A percentile compares a stretch with the other conserved stretches of the same genome.
phyloP scores from a whole-genome alignment of 2,888 invertebrate genomes.

The Phytoseiulus persimilis region DNA sequence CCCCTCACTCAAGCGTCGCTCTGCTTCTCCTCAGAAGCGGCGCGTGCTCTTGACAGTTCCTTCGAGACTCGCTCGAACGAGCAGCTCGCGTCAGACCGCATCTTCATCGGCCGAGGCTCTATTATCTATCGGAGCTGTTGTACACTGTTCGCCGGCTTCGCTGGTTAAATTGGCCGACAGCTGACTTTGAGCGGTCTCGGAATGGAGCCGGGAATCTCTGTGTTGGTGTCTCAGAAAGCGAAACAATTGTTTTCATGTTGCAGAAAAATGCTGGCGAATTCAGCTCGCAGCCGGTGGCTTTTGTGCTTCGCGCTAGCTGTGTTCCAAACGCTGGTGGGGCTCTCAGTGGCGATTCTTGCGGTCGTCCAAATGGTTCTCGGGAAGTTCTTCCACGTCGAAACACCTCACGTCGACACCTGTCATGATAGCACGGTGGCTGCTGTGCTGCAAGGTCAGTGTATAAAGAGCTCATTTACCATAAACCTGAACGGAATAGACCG shows the following conservation, averaged over 20 bases:
- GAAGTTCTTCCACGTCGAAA: neutral
- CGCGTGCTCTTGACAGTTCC: neutral
- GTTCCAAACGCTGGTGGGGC: slow-evolving; percentile 10
- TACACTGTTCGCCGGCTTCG: neutral
- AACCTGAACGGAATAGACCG: too few species aligned
- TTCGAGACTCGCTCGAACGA: neutral
- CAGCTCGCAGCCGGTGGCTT: neutral
- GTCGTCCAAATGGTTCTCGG: neutral
- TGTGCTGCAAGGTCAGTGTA: slow-evolving; percentile 11
- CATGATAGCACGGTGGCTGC: slow-evolving; percentile 22
- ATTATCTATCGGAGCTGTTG: neutral
- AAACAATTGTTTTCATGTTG: neutral
- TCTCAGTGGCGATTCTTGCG: neutral
- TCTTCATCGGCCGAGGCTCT: neutral
- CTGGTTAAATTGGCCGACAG: neutral
- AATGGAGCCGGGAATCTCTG: neutral
- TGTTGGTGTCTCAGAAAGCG: neutral
- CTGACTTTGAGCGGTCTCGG: too few species aligned
- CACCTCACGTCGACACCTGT: slow-evolving; percentile 34
- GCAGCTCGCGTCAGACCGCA: neutral
- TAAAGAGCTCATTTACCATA: neutral
- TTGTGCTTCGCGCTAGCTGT: slow-evolving; percentile 16
- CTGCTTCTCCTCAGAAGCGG: neutral
- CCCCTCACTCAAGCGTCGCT: neutral
- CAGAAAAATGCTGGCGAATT: slow-evolving; percentile 6